Conservation (phyloP, 2,113 vertebrate species). For the Plecturocebus donacophilus region DNA sequence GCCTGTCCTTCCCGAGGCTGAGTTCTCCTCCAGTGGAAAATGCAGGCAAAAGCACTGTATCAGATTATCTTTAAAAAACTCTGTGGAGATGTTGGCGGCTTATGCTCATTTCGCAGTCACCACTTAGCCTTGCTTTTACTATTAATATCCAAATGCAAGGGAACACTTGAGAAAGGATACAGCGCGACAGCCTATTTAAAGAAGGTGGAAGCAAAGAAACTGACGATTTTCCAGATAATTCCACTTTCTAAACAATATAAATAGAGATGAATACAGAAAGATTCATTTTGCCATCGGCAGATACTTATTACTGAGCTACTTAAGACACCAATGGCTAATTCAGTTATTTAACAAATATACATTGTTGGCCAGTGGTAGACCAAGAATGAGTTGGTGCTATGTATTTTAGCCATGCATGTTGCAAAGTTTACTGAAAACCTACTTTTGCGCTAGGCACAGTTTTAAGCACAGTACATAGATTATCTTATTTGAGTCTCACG, state of each 20-base stretch:
- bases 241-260: constrained; percentile 5
- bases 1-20: not conserved
- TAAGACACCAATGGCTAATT: constrained; percentile 1
- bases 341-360: not conserved
- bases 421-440: not conserved
- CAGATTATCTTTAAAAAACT: not conserved
- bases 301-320: not conserved
- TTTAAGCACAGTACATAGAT: not conserved
- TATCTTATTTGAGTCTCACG: not conserved
- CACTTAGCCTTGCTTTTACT: not conserved
- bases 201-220: not conserved
- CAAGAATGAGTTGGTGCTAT: not conserved
- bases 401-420: not conserved
- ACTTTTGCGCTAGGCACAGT: not conserved
- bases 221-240: constrained; percentile 16
- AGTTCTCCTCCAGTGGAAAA: not conserved
- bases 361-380: not conserved
- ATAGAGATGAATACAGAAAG: not conserved
- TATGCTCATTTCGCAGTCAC: not conserved
- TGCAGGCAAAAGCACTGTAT: not conserved
- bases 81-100: not conserved
- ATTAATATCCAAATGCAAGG: constrained; percentile 29
- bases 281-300: not conserved
- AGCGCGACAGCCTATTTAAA: not conserved
- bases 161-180: not conserved